These are phyloP conservation scores for Cyclura pinguis DNA, from an alignment of 2,797 vertebrate genomes.

Conservation along the genomic window DNA sequence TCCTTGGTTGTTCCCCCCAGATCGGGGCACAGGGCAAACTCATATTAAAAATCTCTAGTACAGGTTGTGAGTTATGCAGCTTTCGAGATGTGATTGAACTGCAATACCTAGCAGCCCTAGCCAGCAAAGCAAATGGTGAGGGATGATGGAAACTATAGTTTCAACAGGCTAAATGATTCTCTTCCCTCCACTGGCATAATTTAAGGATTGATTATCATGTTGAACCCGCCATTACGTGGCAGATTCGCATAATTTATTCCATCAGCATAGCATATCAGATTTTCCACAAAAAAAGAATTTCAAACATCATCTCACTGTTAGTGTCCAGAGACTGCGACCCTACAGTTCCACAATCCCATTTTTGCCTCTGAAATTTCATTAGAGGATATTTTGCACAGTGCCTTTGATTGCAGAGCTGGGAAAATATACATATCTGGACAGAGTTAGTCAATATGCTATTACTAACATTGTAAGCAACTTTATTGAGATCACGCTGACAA, in stretches of 20 bases:
- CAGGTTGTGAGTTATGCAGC: no score
- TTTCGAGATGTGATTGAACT: no score
- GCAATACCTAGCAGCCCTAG: neutral
- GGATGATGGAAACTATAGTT: neutral
- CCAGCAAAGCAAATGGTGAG: neutral
- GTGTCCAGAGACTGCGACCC: neutral
- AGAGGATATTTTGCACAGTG: neutral
- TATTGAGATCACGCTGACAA: slow-evolving; percentile 49
- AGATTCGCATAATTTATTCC: neutral
- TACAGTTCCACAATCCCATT: neutral
- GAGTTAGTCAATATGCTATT: neutral
- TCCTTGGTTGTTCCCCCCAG: no score
- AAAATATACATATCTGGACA: neutral
- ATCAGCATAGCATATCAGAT: no score
- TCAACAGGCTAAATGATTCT: neutral
- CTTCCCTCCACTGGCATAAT: neutral
- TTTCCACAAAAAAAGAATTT: neutral
- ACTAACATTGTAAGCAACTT: slow-evolving; percentile 48
- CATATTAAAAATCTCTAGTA: no score
- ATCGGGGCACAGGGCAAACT: no score
- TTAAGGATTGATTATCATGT: neutral
- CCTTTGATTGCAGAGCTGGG: neutral
- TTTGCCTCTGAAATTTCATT: neutral
- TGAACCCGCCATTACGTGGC: neutral
- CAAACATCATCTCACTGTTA: neutral